Percentiles rank a stretch among this genome's conserved stretches.
phyloP scores from a whole-genome alignment of 2,797 vertebrate genomes.

The Gadopsis marmoratus region DNA sequence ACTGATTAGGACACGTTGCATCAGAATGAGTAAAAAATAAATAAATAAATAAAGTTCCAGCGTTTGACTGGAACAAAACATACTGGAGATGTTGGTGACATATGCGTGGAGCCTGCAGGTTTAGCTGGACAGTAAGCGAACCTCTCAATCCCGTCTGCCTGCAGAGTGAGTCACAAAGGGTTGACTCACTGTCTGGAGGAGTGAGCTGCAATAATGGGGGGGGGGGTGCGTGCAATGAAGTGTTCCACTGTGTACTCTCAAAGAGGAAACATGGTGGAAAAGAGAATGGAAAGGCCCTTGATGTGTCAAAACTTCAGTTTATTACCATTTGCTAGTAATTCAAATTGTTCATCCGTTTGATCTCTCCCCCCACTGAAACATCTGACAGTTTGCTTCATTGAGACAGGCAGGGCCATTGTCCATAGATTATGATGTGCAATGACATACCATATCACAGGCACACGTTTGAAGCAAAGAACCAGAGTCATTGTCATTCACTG shows the following conservation, averaged over 20 bases:
- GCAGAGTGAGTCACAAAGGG: conserved; percentile 52
- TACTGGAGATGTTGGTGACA: conserved; percentile 32
- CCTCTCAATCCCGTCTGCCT: conserved; percentile 36
- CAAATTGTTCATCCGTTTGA: conserved; percentile 76
- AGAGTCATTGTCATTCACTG: conserved; percentile 78
- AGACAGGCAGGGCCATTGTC: conserved; percentile 81
- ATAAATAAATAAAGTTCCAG: background rate
- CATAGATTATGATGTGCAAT: conserved; percentile 73
- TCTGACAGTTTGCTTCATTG: conserved; percentile 79
- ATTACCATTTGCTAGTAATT: conserved; percentile 68
- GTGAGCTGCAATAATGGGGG: conserved; percentile 35
- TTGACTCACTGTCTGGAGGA: conserved; percentile 55
- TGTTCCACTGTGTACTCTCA: conserved; percentile 52
- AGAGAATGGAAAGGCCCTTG: conserved; percentile 38
- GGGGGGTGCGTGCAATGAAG: conserved; percentile 50
- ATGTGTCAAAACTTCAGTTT: conserved; percentile 75
- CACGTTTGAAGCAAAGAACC: conserved; percentile 68
- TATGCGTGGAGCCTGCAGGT: conserved; percentile 18
- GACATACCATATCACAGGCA: conserved; percentile 70
- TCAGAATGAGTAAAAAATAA: background rate
- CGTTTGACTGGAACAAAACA: conserved; percentile 14
- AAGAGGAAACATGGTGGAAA: conserved; percentile 35
- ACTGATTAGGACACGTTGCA: background rate
- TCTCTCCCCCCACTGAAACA: conserved; percentile 66
- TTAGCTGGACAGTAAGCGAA: conserved; percentile 43